Percentiles rank a stretch among this genome's conserved stretches.
Evolutionary conservation across 2,888 invertebrate species (phyloP).

Genomic region (Gonocerus acuteangulatus): DNA sequence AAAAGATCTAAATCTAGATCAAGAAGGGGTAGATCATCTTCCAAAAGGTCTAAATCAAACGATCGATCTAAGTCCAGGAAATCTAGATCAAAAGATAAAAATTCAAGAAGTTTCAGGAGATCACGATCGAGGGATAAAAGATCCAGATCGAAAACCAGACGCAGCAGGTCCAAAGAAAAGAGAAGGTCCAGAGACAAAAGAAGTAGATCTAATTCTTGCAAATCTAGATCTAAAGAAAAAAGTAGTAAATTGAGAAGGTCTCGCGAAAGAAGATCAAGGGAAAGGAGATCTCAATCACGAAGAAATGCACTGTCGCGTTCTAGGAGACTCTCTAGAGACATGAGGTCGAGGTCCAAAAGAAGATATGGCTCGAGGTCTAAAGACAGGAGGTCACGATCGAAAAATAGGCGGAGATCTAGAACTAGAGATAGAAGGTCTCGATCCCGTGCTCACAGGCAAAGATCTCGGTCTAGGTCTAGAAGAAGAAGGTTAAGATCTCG

Average conservation of each 20-base stretch:
- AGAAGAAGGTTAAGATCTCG: slow-evolving; percentile 8
- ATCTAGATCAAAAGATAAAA: slow-evolving; percentile 20
- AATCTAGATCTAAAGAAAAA: slow-evolving; percentile 17
- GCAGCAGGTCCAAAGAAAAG: slow-evolving; percentile 6
- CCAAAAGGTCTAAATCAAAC: slow-evolving; percentile 16
- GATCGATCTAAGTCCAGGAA: slow-evolving; percentile 11
- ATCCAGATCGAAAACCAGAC: slow-evolving; percentile 13
- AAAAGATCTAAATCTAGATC: neutral
- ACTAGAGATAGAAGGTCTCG: neutral
- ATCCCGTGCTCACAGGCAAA: neutral
- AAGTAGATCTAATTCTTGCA: slow-evolving; percentile 7
- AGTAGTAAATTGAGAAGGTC: slow-evolving; percentile 1
- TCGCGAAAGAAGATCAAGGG: neutral
- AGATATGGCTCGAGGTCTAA: neutral
- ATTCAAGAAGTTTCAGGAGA: neutral
- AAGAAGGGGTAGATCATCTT: slow-evolving; percentile 1
- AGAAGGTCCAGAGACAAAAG: slow-evolving; percentile 2
- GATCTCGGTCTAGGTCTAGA: slow-evolving; percentile 7
- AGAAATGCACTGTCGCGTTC: neutral
- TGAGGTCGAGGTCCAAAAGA: neutral
- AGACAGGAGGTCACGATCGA: neutral
- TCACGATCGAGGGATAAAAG: slow-evolving; percentile 1
- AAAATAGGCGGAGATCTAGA: neutral
- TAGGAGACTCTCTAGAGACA: neutral
- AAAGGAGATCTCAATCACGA: neutral